A percentile compares a stretch with the other conserved stretches of the same genome.
These are phyloP conservation scores for Schizotus pectinicornis DNA, from an alignment of 2,888 invertebrate species.

Conservation along the genomic window DNA sequence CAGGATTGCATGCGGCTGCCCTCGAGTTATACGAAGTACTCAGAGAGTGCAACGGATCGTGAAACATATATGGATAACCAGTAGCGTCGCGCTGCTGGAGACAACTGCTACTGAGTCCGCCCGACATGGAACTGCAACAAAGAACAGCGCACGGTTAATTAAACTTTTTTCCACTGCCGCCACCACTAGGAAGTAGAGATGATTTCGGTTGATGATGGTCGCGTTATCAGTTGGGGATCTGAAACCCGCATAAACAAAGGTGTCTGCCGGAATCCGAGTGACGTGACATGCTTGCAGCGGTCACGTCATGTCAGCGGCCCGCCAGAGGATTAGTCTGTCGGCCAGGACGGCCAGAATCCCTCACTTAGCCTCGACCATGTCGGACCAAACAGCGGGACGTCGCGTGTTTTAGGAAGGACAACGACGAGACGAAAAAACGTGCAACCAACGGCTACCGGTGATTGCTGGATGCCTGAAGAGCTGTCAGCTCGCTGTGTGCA, in stretches of 20 bases:
- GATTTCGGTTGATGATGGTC: too few species aligned
- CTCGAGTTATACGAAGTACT: slow-evolving; percentile 76
- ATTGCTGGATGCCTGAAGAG: slow-evolving; percentile 26
- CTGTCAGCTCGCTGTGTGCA: neutral
- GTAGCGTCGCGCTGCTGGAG: slow-evolving; percentile 77
- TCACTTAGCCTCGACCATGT: slow-evolving; percentile 37
- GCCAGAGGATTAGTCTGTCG: slow-evolving; percentile 53
- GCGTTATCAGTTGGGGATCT: slow-evolving; percentile 33
- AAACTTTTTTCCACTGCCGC: too few species aligned
- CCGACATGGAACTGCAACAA: slow-evolving; percentile 81
- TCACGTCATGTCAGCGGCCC: slow-evolving; percentile 53
- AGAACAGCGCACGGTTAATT: slow-evolving; percentile 23
- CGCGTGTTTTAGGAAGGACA: slow-evolving; percentile 19
- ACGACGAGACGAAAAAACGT: slow-evolving; percentile 4
- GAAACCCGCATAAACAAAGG: slow-evolving; percentile 47
- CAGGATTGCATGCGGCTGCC: slow-evolving; percentile 69
- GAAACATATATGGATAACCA: slow-evolving; percentile 90
- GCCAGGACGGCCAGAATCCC: slow-evolving; percentile 43
- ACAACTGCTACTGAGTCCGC: slow-evolving; percentile 80
- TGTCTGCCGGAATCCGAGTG: slow-evolving; percentile 51
- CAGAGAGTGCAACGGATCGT: slow-evolving; percentile 80
- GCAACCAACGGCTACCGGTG: slow-evolving; percentile 35
- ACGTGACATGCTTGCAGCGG: slow-evolving; percentile 53
- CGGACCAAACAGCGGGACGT: slow-evolving; percentile 25
- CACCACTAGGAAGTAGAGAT: too few species aligned